Evolutionary conservation across 2,113 vertebrate species (phyloP).

Genomic region (Drymodes brunneopygia): DNA sequence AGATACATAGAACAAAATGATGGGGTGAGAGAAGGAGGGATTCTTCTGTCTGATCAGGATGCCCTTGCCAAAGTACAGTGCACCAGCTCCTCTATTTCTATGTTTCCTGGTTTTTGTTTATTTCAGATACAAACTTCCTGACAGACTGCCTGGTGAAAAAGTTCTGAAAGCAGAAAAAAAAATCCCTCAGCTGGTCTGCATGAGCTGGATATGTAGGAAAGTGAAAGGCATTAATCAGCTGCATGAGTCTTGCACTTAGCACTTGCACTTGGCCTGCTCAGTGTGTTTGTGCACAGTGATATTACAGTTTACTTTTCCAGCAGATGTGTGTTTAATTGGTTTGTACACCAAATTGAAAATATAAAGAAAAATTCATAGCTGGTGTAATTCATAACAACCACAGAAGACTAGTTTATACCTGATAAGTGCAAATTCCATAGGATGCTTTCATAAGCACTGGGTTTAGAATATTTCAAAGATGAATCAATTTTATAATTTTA

Average conservation of each 20-base stretch:
- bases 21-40: fast-evolving
- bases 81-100: background rate
- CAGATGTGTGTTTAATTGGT: background rate
- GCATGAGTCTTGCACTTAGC: background rate
- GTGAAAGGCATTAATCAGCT: background rate
- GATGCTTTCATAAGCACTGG: background rate
- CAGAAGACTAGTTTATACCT: background rate
- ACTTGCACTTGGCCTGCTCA: background rate
- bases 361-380: background rate
- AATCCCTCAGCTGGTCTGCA: background rate
- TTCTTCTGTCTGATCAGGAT: background rate
- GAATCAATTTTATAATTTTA: background rate
- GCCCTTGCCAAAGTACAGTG: background rate
- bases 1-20: background rate
- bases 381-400: background rate
- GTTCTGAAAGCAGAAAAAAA: background rate
- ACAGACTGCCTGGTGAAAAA: background rate
- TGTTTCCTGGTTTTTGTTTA: fast-evolving
- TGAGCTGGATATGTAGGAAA: background rate
- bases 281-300: background rate
- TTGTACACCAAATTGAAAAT: background rate
- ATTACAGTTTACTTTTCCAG: background rate
- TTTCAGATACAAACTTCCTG: background rate
- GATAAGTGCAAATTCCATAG: background rate
- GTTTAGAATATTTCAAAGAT: background rate